These are phyloP conservation scores for Cherax quadricarinatus DNA, from an alignment of 1,140 invertebrate genomes.

Conservation along the genomic window DNA sequence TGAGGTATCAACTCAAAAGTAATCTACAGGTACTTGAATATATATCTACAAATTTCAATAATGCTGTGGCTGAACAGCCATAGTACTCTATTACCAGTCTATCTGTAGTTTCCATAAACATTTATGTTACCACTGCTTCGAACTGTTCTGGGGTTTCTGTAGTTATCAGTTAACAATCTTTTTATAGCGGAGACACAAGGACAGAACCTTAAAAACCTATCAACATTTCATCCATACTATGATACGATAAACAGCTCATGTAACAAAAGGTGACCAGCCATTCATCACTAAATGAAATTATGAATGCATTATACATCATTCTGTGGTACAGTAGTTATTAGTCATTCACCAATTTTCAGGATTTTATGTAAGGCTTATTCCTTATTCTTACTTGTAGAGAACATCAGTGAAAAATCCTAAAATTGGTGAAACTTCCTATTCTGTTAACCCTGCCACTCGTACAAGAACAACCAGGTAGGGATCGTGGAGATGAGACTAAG, in stretches of 20 bases:
- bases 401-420: constrained; percentile 38
- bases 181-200: neutral
- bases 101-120: no score
- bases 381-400: constrained; percentile 16
- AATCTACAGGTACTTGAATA: no score
- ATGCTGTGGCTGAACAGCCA: no score
- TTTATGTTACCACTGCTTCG: no score
- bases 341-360: constrained; percentile 9
- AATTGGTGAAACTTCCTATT: constrained; percentile 11
- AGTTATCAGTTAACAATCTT: constrained; percentile 29
- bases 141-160: constrained; percentile 1
- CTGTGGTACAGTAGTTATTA: constrained; percentile 42
- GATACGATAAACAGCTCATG: constrained; percentile 53
- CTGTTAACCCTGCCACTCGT: constrained; percentile 30
- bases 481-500: constrained; percentile 54
- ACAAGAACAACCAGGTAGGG: constrained; percentile 50
- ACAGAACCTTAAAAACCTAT: constrained; percentile 66
- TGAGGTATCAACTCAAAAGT: no score
- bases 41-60: neutral
- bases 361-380: constrained; percentile 4
- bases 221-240: constrained; percentile 61
- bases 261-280: constrained; percentile 63
- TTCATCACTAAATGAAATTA: constrained; percentile 60
- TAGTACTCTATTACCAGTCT: no score
- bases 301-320: constrained; percentile 64